Percentiles rank a stretch among this genome's conserved stretches.
phyloP scores from a whole-genome alignment of 2,113 vertebrate genomes.

The Eubucco bourcierii region DNA sequence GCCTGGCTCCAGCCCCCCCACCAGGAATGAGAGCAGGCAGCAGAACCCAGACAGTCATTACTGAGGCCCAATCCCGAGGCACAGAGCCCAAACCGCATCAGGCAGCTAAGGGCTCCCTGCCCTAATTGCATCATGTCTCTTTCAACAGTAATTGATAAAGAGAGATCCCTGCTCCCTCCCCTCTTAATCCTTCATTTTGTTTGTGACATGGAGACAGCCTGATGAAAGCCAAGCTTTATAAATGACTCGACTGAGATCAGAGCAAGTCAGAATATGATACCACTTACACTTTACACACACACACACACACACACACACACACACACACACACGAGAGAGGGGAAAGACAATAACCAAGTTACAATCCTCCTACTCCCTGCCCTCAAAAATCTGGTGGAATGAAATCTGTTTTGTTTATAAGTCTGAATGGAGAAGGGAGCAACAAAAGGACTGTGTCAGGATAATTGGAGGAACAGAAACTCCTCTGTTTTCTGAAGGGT shows the following conservation, averaged over 20 bases:
- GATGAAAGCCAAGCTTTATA: neutral
- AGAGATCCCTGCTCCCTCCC: neutral
- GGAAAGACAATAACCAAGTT: neutral
- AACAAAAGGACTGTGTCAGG: conserved; percentile 27
- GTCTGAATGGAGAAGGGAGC: neutral
- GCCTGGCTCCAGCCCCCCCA: neutral
- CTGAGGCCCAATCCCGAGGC: neutral
- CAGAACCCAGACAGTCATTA: neutral
- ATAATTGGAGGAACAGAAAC: conserved; percentile 38
- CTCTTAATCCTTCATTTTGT: neutral
- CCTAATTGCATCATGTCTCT: neutral
- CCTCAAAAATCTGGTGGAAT: neutral
- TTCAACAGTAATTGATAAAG: neutral
- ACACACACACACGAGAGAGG: too few species aligned
- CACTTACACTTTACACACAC: neutral
- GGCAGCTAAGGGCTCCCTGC: neutral
- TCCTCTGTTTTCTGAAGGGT: neutral
- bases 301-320: too few species aligned
- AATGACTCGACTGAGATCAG: neutral
- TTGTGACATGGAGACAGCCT: neutral
- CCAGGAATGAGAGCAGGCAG: neutral
- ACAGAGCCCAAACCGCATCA: neutral
- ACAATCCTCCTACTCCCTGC: neutral
- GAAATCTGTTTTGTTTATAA: neutral
- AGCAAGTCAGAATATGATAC: neutral